Evolutionary conservation across 2,797 vertebrate species (phyloP).

Genomic region (Mormyrops attenuatus): DNA sequence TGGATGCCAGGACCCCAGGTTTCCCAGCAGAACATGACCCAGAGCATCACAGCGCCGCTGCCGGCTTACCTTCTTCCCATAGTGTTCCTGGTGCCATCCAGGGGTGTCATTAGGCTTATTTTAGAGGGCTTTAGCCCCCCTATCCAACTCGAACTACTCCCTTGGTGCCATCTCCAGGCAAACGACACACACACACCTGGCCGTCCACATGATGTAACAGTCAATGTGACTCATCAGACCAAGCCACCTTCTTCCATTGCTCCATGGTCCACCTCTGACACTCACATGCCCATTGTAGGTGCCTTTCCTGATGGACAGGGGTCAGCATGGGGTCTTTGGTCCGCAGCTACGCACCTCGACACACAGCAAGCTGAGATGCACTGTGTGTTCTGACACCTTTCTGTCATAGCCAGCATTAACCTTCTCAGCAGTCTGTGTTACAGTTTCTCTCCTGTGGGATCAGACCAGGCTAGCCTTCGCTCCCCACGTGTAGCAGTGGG

Average conservation of each 20-base stretch:
- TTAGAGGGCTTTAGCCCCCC: no score
- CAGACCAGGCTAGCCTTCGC: background rate
- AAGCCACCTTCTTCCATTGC: background rate
- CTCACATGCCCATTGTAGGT: no score
- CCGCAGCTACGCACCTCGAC: background rate
- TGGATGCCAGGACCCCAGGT: background rate
- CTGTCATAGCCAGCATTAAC: background rate
- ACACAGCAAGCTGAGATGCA: background rate
- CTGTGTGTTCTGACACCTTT: background rate
- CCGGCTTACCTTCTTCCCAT: background rate
- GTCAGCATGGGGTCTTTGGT: background rate
- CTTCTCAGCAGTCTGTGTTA: no score
- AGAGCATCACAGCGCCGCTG: background rate
- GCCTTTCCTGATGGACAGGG: background rate
- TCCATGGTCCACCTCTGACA: background rate
- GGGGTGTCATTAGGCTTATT: no score
- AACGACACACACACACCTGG: background rate
- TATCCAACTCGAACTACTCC: no score
- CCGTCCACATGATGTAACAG: background rate
- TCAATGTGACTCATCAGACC: background rate
- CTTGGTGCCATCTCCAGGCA: no score
- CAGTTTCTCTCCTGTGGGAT: no score
- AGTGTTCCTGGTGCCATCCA: background rate
- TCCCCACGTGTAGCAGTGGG: background rate
- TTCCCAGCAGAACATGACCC: background rate